phyloP scores from a whole-genome alignment of 2,113 vertebrate species.

The Actinemys pallida region DNA sequence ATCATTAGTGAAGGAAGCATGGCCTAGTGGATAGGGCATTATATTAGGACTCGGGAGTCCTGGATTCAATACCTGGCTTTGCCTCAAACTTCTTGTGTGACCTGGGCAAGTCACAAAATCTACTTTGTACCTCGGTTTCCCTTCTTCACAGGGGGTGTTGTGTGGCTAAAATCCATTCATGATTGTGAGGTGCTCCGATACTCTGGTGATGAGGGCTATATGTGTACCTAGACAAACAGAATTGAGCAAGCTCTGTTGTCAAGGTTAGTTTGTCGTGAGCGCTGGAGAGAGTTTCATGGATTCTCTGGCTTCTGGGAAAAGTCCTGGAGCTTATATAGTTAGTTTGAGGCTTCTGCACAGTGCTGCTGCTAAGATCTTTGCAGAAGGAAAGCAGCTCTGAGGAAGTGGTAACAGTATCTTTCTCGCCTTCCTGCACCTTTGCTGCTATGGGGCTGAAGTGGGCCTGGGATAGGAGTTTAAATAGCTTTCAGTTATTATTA shows the following conservation, averaged over 20 bases:
- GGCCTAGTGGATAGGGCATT: neutral
- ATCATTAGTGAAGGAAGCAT: neutral
- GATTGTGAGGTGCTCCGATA: too few relatives aligned
- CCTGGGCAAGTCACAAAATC: neutral
- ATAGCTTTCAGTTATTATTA: neutral
- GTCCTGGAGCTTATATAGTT: neutral
- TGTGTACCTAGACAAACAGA: neutral
- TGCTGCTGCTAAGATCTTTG: neutral
- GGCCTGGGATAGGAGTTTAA: neutral
- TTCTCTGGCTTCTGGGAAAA: neutral
- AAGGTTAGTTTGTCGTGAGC: accelerated
- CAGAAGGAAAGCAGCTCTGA: conserved; percentile 17
- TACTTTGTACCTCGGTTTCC: neutral
- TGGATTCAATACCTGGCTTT: neutral
- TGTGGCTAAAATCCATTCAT: neutral
- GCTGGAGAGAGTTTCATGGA: neutral
- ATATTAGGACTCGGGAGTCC: neutral
- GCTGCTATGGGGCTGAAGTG: neutral
- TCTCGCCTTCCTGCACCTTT: neutral
- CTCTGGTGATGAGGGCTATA: accelerated
- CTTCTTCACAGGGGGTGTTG: neutral
- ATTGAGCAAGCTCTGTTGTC: neutral
- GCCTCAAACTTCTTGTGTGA: neutral
- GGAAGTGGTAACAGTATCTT: conserved; percentile 30
- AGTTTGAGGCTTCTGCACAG: accelerated